Conservation (phyloP, 2,113 vertebrate species). For the Cavia porcellus region DNA sequence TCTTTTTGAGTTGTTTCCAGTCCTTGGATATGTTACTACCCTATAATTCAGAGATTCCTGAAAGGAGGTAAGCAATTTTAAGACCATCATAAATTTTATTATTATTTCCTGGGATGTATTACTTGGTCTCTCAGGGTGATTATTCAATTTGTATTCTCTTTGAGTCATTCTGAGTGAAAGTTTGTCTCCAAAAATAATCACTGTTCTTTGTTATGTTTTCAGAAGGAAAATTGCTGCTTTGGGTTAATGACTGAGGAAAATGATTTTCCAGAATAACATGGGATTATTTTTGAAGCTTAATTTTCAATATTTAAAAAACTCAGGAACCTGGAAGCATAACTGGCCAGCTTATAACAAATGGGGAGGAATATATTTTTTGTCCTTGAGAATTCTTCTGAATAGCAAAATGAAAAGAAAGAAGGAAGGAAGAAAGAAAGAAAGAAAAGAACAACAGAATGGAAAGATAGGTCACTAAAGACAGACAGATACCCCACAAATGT, state of each 20-base stretch:
- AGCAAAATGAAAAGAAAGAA: conserved; percentile 51
- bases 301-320: conserved; percentile 58
- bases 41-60: conserved; percentile 72
- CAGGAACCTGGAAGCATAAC: conserved; percentile 48
- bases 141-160: conserved; percentile 72
- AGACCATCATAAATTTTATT: conserved; percentile 68
- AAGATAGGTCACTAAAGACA: background rate
- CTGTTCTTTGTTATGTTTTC: conserved; percentile 60
- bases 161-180: conserved; percentile 49
- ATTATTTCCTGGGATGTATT: conserved; percentile 70
- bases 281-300: conserved; percentile 60
- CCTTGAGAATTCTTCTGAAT: background rate
- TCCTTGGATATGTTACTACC: conserved; percentile 61
- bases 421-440: background rate
- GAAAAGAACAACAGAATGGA: background rate
- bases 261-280: conserved; percentile 43
- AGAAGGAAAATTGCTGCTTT: conserved; percentile 60
- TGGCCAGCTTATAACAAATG: conserved; percentile 42
- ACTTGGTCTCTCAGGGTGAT: conserved; percentile 50
- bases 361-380: background rate
- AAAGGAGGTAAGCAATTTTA: conserved; percentile 74
- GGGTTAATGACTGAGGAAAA: conserved; percentile 52
- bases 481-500: background rate
- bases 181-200: conserved; percentile 54
- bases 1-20: conserved; percentile 56